These are phyloP conservation scores for Linurgus olivaceus DNA, from an alignment of 2,797 vertebrate species.

Conservation along the genomic window DNA sequence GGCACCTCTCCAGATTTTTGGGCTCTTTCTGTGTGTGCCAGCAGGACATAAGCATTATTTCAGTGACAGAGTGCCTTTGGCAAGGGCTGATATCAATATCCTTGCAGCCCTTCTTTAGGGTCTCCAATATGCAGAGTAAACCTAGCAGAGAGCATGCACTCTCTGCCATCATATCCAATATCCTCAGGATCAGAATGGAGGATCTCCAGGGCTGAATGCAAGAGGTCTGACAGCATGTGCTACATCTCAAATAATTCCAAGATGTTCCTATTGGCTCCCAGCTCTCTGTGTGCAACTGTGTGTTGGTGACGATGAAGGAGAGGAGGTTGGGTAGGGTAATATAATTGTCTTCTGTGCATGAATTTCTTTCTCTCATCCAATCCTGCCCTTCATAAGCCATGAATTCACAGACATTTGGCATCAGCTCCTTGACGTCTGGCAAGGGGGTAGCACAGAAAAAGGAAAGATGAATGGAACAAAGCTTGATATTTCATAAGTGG, in stretches of 20 bases:
- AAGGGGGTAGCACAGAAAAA: slow-evolving; percentile 3
- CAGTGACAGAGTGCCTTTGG: neutral
- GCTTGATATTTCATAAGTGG: neutral
- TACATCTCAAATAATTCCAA: neutral
- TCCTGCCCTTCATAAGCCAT: slow-evolving; percentile 21
- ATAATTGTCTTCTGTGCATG: neutral
- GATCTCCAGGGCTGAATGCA: neutral
- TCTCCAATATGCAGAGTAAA: neutral
- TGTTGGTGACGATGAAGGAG: slow-evolving; percentile 10
- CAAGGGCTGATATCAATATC: neutral
- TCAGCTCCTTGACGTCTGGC: neutral
- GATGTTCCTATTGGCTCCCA: neutral
- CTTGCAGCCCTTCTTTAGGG: neutral
- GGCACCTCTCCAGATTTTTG: neutral
- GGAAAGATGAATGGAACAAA: slow-evolving; percentile 15
- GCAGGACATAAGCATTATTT: neutral
- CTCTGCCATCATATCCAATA: neutral
- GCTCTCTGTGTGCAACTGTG: neutral
- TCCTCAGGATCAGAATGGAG: neutral
- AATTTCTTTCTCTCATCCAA: neutral
- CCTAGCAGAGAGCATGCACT: neutral
- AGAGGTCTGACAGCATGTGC: neutral
- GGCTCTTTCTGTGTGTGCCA: neutral
- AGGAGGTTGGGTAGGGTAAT: neutral
- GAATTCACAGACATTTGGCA: slow-evolving; percentile 39